Evolutionary conservation across 2,113 vertebrate species (phyloP).

Genomic region (Bos indicus): DNA sequence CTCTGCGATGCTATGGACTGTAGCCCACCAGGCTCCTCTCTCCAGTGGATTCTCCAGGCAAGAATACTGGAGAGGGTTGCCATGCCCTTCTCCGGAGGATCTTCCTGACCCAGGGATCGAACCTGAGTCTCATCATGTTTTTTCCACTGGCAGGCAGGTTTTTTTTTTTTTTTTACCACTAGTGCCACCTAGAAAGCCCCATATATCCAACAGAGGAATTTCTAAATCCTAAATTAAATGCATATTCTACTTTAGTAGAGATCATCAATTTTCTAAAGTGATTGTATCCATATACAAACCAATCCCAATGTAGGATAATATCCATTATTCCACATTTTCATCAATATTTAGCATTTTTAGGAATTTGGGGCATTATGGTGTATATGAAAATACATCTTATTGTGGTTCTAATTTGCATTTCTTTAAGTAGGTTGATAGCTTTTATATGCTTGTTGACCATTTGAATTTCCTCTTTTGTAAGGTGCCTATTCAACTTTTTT

Average conservation of each 20-base stretch:
- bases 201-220: background rate
- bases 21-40: rapidly evolving
- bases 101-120: background rate
- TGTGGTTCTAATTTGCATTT: background rate
- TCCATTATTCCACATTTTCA: background rate
- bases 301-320: background rate
- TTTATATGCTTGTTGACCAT: background rate
- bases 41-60: background rate
- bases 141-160: background rate
- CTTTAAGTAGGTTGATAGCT: background rate
- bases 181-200: rapidly evolving
- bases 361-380: background rate
- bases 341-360: background rate
- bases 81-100: background rate
- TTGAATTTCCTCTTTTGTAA: background rate
- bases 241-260: background rate
- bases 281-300: background rate
- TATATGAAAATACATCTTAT: no score
- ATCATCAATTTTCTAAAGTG: background rate
- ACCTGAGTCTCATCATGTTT: background rate
- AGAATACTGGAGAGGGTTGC: background rate
- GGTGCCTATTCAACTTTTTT: background rate
- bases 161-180: background rate
- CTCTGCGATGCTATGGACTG: background rate
- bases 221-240: background rate